These are phyloP conservation scores for Cyanocitta stelleri DNA, from an alignment of 2,113 vertebrate species.

Conservation along the genomic window DNA sequence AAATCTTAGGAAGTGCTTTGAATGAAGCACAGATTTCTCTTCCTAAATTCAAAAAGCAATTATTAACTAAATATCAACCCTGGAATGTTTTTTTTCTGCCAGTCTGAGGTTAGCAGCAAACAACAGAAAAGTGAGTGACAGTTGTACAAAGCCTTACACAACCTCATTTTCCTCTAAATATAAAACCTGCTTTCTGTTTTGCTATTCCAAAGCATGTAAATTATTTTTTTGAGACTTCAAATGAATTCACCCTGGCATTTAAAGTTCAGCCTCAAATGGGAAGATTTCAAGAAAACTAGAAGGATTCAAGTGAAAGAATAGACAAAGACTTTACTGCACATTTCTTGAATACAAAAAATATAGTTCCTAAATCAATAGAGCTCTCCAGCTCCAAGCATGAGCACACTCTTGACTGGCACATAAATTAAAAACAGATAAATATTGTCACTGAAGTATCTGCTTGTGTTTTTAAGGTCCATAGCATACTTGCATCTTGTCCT, in stretches of 20 bases:
- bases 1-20: not conserved
- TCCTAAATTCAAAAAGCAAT: not conserved
- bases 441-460: not conserved
- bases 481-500: not conserved
- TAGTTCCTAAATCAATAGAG: not conserved
- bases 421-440: not conserved
- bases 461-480: not conserved
- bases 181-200: not conserved
- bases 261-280: not conserved
- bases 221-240: not conserved
- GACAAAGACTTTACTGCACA: not conserved
- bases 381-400: not conserved
- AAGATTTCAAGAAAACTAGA: not conserved
- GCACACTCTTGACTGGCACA: not conserved
- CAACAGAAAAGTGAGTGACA: not conserved
- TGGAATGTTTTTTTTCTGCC: not conserved
- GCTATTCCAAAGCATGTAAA: not conserved
- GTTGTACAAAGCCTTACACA: not conserved
- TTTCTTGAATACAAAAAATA: not conserved
- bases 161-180: not conserved
- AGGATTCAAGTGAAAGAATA: not conserved
- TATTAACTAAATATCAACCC: not conserved
- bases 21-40: not conserved
- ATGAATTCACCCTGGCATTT: not conserved
- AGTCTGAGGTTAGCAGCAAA: not conserved